Evolutionary conservation across 2,113 vertebrate species (phyloP), one percentile per base, ranked within the genome.

Genomic region (Gymnorhina tibicen): DNA sequence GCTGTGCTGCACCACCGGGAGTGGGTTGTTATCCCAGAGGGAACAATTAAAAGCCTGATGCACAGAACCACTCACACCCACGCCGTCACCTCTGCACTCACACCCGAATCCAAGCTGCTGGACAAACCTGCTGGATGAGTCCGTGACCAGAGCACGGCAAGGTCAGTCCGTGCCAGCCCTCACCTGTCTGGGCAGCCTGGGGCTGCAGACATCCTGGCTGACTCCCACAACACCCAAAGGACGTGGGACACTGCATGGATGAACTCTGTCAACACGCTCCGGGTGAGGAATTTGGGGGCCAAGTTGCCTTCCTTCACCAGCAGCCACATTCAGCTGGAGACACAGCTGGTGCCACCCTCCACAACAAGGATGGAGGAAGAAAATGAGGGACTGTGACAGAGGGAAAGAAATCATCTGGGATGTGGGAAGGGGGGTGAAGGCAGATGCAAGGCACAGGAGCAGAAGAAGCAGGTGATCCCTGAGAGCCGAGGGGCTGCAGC

Each of bases 171-270:
- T 1, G 4, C 32, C 68, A 76, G 78, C 60, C 55, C n/a, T 39
- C 4, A 3, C 39, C 67, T 19, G n/a, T 5, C 28, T 19, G 35
- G 3, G 49, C 58, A 80, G 74, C 24, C 55, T 32, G 69, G 41
- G 39, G 44, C 6, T 7, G 76, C 20, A 14, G 28, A 30, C 8
- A 2, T 16, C 41, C 33, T 0, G 27, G 7, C 12, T 0, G 5
- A 0, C 16, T n/a, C 19, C 53, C 52, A 63, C 9, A 35, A 16
- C 79, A 47, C 35, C 27, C 46, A 10, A 11, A 67, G 3, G 23
- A 37, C 15, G 7, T 5, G 32, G 22, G 37, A 28, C 0, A 4
- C 3, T 5, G 10, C 3, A 12, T 0, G 8, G 56, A 20, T 42
- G 39, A 37, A 16, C n/a, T n/a, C 33, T 4, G 4, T 10, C 39